Percentiles rank a stretch among this genome's conserved stretches.
These are phyloP conservation scores for Linnaemya tessellans DNA, from an alignment of 2,888 invertebrate species.

Conservation along the genomic window DNA sequence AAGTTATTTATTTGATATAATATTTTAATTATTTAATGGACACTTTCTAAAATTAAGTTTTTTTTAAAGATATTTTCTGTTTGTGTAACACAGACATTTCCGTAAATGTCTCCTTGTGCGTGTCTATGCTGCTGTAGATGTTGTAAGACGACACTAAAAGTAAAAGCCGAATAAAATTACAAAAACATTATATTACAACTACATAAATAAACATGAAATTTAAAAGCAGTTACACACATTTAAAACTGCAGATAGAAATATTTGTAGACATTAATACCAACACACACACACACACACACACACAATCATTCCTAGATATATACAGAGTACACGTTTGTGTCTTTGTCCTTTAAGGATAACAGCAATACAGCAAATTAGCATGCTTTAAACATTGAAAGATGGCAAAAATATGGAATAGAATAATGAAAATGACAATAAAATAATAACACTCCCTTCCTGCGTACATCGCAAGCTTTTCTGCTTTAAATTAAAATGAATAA, in stretches of 20 bases:
- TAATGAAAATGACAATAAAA: conserved; percentile 27
- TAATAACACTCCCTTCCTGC: conserved; percentile 20
- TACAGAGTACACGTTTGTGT: background rate
- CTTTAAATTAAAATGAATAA: conserved; percentile 2
- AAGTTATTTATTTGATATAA: too few relatives aligned
- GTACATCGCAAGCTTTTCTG: background rate
- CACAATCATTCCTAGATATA: too few relatives aligned
- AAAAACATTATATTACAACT: conserved; percentile 63
- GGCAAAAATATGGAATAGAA: conserved; percentile 28
- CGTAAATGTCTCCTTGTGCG: background rate
- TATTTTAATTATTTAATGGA: background rate
- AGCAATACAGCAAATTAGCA: conserved; percentile 23
- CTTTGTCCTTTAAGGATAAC: conserved; percentile 35
- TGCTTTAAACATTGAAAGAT: conserved; percentile 8
- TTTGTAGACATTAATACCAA: background rate
- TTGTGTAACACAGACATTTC: background rate
- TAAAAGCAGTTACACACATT: conserved; percentile 45
- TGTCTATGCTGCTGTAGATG: background rate
- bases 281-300: background rate
- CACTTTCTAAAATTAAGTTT: background rate
- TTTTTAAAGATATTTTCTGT: background rate
- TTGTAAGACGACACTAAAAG: conserved; percentile 27
- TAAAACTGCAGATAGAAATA: conserved; percentile 9
- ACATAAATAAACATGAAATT: conserved; percentile 62
- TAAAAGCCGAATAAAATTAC: conserved; percentile 60